A percentile compares a stretch with the other conserved stretches of the same genome.
Conservation (phyloP, 2,113 vertebrate genomes). For the Labeo catla region DNA sequence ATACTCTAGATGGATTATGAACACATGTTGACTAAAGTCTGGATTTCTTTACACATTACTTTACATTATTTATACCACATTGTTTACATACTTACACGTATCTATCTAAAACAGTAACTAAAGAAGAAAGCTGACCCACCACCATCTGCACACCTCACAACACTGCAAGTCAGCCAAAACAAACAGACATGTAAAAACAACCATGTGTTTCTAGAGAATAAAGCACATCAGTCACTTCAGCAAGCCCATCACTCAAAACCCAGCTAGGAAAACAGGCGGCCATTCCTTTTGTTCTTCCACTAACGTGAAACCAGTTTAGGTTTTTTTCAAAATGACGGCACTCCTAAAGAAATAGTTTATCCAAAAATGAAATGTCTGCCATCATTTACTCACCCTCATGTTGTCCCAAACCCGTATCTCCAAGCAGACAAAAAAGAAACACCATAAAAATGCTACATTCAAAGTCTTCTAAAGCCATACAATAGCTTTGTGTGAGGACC, state of each 20-base stretch:
- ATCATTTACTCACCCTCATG: neutral
- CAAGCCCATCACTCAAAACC: neutral
- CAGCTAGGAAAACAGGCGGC: neutral
- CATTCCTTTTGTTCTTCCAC: neutral
- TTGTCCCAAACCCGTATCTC: neutral
- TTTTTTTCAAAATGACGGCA: neutral
- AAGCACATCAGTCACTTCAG: neutral
- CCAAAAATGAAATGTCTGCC: neutral
- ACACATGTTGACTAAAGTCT: neutral
- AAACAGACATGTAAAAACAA: neutral
- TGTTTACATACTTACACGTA: neutral
- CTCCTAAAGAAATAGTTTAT: neutral
- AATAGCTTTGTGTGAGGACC: neutral
- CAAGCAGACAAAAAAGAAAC: neutral
- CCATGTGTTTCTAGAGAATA: neutral
- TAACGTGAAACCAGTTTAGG: neutral
- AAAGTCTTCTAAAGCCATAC: neutral
- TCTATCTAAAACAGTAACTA: neutral
- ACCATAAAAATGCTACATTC: neutral
- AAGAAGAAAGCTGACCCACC: neutral
- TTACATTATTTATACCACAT: neutral
- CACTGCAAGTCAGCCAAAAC: neutral
- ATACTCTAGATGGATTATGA: neutral
- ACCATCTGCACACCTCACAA: neutral
- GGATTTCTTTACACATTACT: neutral